A percentile compares a stretch with the other conserved stretches of the same genome.
phyloP scores from a whole-genome alignment of 2,797 vertebrate genomes.

The Perodicticus potto region DNA sequence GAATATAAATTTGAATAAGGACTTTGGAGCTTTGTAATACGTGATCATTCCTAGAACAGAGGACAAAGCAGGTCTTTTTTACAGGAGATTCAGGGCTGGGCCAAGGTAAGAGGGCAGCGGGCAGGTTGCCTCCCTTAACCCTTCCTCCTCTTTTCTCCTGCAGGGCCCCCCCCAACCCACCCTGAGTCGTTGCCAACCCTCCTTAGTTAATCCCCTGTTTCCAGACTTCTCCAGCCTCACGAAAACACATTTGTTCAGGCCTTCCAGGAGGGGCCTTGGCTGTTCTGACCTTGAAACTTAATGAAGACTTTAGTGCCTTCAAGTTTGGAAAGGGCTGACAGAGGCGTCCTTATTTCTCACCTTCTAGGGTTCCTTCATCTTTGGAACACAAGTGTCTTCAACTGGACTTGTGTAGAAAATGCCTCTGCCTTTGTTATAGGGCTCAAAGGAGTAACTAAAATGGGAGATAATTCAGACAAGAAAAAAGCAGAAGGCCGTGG shows the following conservation, averaged over 20 bases:
- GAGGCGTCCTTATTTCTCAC: not conserved
- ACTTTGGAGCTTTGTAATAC: not conserved
- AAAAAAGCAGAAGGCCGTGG: not conserved
- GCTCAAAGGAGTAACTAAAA: not conserved
- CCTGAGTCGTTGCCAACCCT: not conserved
- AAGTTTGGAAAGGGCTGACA: not conserved
- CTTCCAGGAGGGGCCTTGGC: not conserved
- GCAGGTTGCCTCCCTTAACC: fast-evolving
- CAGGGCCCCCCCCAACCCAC: no score
- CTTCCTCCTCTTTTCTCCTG: not conserved
- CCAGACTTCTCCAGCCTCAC: not conserved
- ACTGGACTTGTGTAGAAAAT: not conserved
- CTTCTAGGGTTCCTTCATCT: not conserved
- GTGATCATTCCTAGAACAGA: fast-evolving
- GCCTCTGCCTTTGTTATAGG: not conserved
- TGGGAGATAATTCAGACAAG: not conserved
- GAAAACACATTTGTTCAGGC: not conserved
- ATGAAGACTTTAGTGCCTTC: not conserved
- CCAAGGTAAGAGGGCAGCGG: fast-evolving
- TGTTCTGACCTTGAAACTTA: not conserved
- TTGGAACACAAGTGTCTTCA: not conserved
- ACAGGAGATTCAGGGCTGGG: not conserved
- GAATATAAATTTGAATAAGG: not conserved
- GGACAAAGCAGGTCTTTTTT: not conserved
- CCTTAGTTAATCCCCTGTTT: fast-evolving